Base-by-base conservation (phyloP, 2,888 invertebrate genomes). In the Diaprepes abbreviatus region DNA sequence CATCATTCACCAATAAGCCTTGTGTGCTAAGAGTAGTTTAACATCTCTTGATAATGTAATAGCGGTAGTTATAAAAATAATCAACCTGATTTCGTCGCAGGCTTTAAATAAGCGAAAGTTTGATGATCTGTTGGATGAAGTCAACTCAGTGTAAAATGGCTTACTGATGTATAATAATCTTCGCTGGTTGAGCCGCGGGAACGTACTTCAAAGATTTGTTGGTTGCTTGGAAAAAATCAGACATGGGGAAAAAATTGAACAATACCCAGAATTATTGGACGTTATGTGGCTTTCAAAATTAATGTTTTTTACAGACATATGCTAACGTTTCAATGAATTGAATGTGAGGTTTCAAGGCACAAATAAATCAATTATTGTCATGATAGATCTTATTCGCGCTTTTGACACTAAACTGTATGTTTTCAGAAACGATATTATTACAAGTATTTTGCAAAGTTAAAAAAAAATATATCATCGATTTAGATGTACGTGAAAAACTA, bases 171-270 rank as follows among this genome's bases (percentile, higher is more conserved):
- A n/a, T n/a, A n/a, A n/a, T n/a, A n/a, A n/a, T n/a, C n/a, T n/a
- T n/a, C n/a, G n/a, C n/a, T n/a, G n/a, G n/a, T n/a, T n/a, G n/a
- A n/a, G n/a, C n/a, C n/a, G n/a, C n/a, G n/a, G n/a, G n/a, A n/a
- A n/a, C n/a, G n/a, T n/a, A n/a, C n/a, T n/a, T n/a, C n/a, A n/a
- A n/a, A n/a, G n/a, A n/a, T n/a, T n/a, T n/a, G n/a, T n/a, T n/a
- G n/a, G n/a, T 64, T 65, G 40, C 36, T 65, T 57, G 65, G 65
- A 66, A 48, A 19, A 58, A 66, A 58, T 66, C 45, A 66, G 10
- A 58, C 36, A 31, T 6, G 19, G 38, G 48, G 33, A 36, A 48
- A 66, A 35, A 33, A 33, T 43, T 54, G 63, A 63, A 52, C 54
- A 63, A 54, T 63, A 52, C 28, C n/a, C n/a, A n/a, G n/a, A n/a